Evolutionary conservation across 2,888 invertebrate genomes (phyloP).

Genomic region (Xanthia togata): DNA sequence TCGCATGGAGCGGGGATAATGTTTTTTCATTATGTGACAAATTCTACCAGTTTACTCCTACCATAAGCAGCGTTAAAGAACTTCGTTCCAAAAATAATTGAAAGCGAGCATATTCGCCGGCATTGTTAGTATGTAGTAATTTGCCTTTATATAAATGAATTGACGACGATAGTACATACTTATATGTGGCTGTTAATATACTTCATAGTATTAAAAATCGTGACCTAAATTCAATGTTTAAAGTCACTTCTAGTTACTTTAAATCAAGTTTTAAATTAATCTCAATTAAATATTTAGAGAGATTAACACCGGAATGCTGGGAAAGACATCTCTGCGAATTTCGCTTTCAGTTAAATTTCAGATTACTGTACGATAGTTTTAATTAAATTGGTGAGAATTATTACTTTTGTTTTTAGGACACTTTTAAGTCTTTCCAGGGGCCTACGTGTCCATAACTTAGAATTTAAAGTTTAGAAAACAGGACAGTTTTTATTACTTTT

Average conservation of each 20-base stretch:
- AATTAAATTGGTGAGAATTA: conserved; percentile 40
- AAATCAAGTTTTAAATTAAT: conserved; percentile 23
- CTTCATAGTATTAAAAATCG: not conserved
- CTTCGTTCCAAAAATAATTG: no score
- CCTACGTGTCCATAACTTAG: not conserved
- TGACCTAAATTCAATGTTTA: not conserved
- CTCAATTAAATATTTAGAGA: conserved; percentile 44
- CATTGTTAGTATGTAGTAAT: no score
- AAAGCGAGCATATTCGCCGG: not conserved
- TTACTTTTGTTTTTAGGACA: not conserved
- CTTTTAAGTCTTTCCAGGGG: not conserved
- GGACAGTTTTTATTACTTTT: not conserved
- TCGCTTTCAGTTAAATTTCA: conserved; percentile 44
- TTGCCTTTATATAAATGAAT: no score
- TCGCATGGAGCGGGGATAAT: no score
- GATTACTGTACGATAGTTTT: conserved; percentile 46
- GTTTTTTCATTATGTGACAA: no score
- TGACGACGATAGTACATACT: no score
- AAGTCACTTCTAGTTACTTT: conserved; percentile 4
- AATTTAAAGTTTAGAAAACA: not conserved
- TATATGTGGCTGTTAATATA: not conserved
- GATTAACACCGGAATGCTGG: conserved; percentile 43
- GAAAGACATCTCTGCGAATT: conserved; percentile 40
- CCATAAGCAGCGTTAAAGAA: no score
- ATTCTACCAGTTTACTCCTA: no score